Conservation (phyloP, 2,113 vertebrate species). For the Pachypanchax playfairii region DNA sequence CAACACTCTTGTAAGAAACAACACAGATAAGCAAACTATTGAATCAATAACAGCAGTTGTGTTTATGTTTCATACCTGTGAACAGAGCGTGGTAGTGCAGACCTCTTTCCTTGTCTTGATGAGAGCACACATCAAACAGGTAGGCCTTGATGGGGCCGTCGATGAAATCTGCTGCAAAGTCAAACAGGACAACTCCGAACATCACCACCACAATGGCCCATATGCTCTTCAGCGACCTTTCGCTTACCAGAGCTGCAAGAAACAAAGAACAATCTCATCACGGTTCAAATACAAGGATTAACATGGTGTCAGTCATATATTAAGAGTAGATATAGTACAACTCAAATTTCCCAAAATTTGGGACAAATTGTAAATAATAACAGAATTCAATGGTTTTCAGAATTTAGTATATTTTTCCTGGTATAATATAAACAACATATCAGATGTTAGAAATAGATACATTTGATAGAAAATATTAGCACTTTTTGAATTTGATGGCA, state of each 20-base stretch:
- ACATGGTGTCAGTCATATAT: too few species aligned
- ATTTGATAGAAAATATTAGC: too few species aligned
- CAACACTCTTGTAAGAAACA: background rate
- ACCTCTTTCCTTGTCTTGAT: constrained; percentile 92
- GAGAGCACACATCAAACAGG: constrained; percentile 96
- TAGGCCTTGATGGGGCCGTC: constrained; percentile 98
- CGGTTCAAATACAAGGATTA: background rate
- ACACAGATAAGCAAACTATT: background rate
- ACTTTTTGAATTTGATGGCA: too few species aligned
- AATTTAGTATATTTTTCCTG: too few species aligned
- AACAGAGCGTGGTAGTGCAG: constrained; percentile 96
- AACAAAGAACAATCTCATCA: background rate
- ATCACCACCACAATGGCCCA: constrained; percentile 92
- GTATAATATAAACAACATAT: too few species aligned
- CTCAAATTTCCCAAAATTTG: too few species aligned
- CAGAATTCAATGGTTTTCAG: too few species aligned
- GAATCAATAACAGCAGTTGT: background rate
- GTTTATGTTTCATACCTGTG: constrained; percentile 83
- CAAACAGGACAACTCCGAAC: constrained; percentile 94
- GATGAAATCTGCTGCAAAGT: constrained; percentile 97
- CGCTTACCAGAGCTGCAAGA: constrained; percentile 68
- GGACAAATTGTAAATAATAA: too few species aligned
- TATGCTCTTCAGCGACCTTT: constrained; percentile 64
- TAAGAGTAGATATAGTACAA: too few species aligned
- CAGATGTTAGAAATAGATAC: too few species aligned